A percentile compares a stretch with the other conserved stretches of the same genome.
These are phyloP conservation scores for Dryobates pubescens DNA, from an alignment of 2,797 vertebrate genomes.

Conservation along the genomic window DNA sequence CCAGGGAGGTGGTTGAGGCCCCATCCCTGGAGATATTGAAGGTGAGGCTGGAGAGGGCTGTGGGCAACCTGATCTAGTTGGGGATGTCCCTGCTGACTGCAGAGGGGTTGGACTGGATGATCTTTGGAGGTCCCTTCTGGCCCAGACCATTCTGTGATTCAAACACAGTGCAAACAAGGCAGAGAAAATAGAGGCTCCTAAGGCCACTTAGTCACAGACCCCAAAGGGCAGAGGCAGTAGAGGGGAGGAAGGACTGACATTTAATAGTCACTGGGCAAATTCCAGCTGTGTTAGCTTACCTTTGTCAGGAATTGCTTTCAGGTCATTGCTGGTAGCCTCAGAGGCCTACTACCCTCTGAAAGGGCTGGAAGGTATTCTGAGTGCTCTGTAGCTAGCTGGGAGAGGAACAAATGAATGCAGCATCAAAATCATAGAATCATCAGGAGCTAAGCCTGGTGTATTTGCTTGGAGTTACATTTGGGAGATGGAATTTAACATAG, in stretches of 20 bases:
- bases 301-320: background rate
- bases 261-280: background rate
- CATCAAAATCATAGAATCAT: background rate
- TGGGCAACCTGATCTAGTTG: no score
- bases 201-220: background rate
- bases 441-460: background rate
- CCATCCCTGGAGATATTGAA: no score
- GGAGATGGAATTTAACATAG: background rate
- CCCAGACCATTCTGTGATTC: background rate
- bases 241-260: background rate
- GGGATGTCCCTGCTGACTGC: no score
- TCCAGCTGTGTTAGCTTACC: background rate
- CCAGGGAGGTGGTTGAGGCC: no score
- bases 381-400: background rate
- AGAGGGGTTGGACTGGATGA: no score
- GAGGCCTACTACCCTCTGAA: background rate
- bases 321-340: background rate
- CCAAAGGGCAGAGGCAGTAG: background rate
- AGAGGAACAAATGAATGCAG: background rate
- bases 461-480: background rate
- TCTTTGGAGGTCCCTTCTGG: no score
- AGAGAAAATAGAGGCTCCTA: background rate
- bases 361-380: background rate
- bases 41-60: no score
- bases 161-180: background rate